Base-by-base conservation (phyloP, 2,888 invertebrate species). In the Caenorhabditis sulstoni region DNA sequence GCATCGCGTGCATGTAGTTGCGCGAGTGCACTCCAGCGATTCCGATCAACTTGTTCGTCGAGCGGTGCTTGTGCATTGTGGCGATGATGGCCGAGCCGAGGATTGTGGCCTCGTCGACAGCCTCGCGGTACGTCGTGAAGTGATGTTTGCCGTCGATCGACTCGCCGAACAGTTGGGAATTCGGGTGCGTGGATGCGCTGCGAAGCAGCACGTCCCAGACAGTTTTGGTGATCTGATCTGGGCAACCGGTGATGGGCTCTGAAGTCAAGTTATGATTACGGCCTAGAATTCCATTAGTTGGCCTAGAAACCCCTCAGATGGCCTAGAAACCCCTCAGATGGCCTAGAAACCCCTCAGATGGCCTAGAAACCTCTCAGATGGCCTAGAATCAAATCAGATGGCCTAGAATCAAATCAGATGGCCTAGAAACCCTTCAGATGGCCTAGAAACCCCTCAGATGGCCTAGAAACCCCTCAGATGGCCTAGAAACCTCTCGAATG, bases 41-140 rank as follows among this genome's bases (percentile, higher is more conserved):
- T 16, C 78, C 78, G 39, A 78, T 73, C 23, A 78, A 29, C 14
- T 66, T 65, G 20, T 66, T 71, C 9, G 45, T 35, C 1, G 64
- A 58, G 12, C 23, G 20, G 8, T 35, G 12, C 44, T 82, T 61
- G 11, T 85, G 83, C 14, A 90, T 90, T 7, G 87, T 79, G 8
- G 85, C 73, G 14, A 90, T 77, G 14, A 91, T 79, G 5, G 90
- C 91, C 9, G 90, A 87, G 16, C 91, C 91, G 58, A 91, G 70
- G 59, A 87, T 81, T 11, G 87, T 84, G 23, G 90, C 88, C 59
- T 84, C 83, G 7, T 85, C 62, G 11, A 82, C 62, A 11, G 78
- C 80, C 44, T 83, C 68, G 14, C 59, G 45, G 47, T 85, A 85
- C 5, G 66, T 75, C 12, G 67, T 79, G 61, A 62, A 85, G 7